Percentiles rank a stretch among this genome's conserved stretches.
These are phyloP conservation scores for Gallinago stenura DNA, from an alignment of 2,797 vertebrate genomes.

Conservation along the genomic window DNA sequence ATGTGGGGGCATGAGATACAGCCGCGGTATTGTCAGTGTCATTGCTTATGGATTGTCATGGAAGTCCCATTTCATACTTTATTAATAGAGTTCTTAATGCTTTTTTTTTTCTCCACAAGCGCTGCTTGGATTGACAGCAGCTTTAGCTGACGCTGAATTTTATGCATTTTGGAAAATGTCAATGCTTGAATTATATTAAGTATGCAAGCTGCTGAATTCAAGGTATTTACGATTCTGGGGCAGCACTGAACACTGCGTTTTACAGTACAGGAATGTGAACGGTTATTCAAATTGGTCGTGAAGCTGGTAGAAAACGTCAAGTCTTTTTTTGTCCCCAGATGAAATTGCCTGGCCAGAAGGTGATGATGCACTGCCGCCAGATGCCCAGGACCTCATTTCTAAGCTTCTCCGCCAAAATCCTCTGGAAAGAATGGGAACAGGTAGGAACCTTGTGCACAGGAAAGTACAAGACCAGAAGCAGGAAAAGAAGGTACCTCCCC, in stretches of 20 bases:
- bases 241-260: background rate
- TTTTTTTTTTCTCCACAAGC: slow-evolving; percentile 19
- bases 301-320: slow-evolving; percentile 25
- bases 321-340: slow-evolving; percentile 79
- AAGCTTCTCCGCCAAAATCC: slow-evolving; percentile 93
- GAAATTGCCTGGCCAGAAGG: slow-evolving; percentile 96
- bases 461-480: background rate
- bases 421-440: slow-evolving; percentile 93
- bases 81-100: slow-evolving; percentile 64
- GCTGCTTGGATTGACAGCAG: slow-evolving; percentile 64
- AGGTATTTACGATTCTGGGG: background rate
- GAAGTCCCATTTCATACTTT: slow-evolving; percentile 69
- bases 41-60: slow-evolving; percentile 52
- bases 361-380: slow-evolving; percentile 92
- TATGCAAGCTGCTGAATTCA: slow-evolving; percentile 54
- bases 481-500: background rate
- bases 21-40: background rate
- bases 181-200: slow-evolving; percentile 61
- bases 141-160: slow-evolving; percentile 62
- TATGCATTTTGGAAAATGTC: slow-evolving; percentile 71
- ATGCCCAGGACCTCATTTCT: slow-evolving; percentile 93
- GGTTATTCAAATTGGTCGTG: background rate
- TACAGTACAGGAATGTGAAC: background rate
- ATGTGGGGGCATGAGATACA: slow-evolving; percentile 39
- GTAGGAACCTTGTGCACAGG: slow-evolving; percentile 66